Conservation (phyloP, 2,113 vertebrate species). For the Mustela nigripes region DNA sequence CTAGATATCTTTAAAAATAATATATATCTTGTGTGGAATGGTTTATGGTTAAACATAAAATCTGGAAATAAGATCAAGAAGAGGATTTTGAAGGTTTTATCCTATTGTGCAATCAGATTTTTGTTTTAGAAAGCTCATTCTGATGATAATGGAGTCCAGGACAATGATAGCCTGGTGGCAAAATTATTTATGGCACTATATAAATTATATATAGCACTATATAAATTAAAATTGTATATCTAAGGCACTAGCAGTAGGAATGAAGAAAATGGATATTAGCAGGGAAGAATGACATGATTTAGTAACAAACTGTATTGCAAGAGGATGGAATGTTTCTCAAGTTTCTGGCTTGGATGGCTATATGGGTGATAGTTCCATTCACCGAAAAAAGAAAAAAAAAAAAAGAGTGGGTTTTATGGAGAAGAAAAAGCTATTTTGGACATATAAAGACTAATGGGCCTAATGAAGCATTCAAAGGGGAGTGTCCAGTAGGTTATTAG, state of each 20-base stretch:
- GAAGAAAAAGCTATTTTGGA: neutral
- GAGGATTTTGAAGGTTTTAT: conserved; percentile 28
- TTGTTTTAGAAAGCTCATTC: conserved; percentile 9
- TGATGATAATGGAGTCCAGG: neutral
- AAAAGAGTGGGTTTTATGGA: neutral
- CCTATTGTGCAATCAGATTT: conserved; percentile 39
- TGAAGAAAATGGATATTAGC: neutral
- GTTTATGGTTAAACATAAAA: conserved; percentile 54
- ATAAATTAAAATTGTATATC: conserved; percentile 42
- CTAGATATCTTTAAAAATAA: conserved; percentile 24
- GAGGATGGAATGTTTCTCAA: neutral
- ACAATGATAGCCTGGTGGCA: neutral
- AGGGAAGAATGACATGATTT: neutral
- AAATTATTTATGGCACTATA: neutral
- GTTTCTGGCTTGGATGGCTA: neutral
- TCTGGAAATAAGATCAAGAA: neutral
- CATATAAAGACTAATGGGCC: neutral
- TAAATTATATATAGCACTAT: neutral
- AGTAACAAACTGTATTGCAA: neutral
- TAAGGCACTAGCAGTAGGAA: neutral
- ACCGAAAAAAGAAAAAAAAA: neutral
- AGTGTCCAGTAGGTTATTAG: neutral
- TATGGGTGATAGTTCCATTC: neutral
- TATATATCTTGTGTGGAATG: conserved; percentile 4
- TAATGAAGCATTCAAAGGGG: neutral